Base-by-base conservation (phyloP, 2,888 invertebrate genomes). In the Aricia artaxerxes region DNA sequence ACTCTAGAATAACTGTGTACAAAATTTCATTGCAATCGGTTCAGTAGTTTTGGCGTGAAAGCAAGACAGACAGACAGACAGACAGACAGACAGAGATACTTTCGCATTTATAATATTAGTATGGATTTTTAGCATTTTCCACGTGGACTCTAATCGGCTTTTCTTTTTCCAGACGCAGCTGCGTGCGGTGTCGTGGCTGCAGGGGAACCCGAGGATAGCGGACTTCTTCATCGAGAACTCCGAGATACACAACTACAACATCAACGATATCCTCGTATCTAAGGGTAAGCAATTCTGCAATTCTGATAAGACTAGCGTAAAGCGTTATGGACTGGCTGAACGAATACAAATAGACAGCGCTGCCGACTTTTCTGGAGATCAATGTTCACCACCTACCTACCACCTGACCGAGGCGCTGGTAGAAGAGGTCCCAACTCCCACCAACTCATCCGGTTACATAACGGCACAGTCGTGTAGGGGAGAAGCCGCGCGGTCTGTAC, bases 161-260 rank as follows among this genome's bases (percentile, higher is more conserved):
- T 13, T 61, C 53, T 69, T 64, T 81, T 69, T 80, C 6, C 83
- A 94, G 94, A 92, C 92, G 0, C 94, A 94, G 83, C 85, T 94
- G 0, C 89, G 94, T 0, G 87, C 92, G 0, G 89, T 94, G 1
- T 94, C 93, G 0, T 94, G 94, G 94, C 84, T 94, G 1, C 94
- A 94, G 84, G 92, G 92, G 0, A 91, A 92, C 80, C 92, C 92
- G 73, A 85, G 93, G 72, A 90, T 92, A 0, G 94, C 94, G 0
- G 94, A 94, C 61, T 93, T 84, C 84, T 93, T 94, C 64, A 81
- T 94, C 4, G 94, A 94, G 80, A 90, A 92, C 80, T 94, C 93
- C 0, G 90, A 92, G 80, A 93, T 94, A 64, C 79, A 87, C 0
- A 92, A 94, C 81, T 93, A 87, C 77, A 94, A 93, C 81, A 87